Conservation (phyloP, 1,140 invertebrate species). For the Micrasema minimum region DNA sequence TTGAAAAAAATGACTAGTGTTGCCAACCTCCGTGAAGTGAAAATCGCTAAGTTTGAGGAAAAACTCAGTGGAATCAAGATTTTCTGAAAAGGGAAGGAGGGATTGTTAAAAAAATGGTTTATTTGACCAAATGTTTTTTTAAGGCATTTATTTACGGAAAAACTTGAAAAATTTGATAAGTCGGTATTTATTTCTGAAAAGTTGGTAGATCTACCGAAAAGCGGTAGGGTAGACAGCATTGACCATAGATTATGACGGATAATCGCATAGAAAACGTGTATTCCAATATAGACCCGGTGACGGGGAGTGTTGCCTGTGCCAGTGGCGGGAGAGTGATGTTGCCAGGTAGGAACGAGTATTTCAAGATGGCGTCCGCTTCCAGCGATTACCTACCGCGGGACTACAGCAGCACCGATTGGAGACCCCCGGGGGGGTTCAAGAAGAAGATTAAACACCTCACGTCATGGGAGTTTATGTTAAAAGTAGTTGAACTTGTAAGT, state of each 20-base stretch:
- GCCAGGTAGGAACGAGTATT: constrained; percentile 11
- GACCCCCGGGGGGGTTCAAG: background rate
- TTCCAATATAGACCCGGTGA: constrained; percentile 26
- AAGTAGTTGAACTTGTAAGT: constrained; percentile 24
- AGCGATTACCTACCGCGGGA: background rate
- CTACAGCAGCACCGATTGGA: background rate
- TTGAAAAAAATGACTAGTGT: too few species aligned
- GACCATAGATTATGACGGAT: constrained; percentile 12
- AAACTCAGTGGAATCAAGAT: too few species aligned
- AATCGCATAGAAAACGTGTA: constrained; percentile 26
- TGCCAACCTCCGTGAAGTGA: too few species aligned
- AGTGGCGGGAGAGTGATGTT: constrained; percentile 5
- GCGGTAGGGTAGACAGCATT: background rate
- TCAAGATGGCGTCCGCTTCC: constrained; percentile 7
- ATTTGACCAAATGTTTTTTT: too few species aligned
- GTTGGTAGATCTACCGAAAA: background rate
- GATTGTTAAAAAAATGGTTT: too few species aligned
- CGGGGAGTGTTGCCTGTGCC: constrained; percentile 9
- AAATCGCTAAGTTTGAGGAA: too few species aligned
- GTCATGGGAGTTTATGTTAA: constrained; percentile 2
- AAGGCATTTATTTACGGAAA: too few species aligned
- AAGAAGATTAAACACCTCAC: constrained; percentile 1
- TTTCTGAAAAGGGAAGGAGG: too few species aligned
- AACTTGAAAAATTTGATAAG: too few species aligned
- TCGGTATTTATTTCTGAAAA: too few species aligned